Evolutionary conservation across 2,888 invertebrate genomes (phyloP).

Genomic region (Ophion ellenae): DNA sequence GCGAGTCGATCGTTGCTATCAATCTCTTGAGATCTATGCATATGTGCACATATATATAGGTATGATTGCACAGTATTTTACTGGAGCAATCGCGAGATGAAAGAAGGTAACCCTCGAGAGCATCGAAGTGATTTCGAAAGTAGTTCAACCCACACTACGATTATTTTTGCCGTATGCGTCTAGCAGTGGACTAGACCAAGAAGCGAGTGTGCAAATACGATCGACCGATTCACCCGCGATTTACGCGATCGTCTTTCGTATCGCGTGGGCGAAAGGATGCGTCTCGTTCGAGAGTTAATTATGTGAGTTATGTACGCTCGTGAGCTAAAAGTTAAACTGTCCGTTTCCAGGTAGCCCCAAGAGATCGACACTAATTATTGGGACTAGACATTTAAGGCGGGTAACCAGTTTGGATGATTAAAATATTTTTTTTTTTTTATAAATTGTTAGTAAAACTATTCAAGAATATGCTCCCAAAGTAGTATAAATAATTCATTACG

Average conservation of each 20-base stretch:
- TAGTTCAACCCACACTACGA: conserved; percentile 26
- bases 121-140: conserved; percentile 61
- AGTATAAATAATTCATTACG: too few species aligned
- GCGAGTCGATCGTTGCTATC: conserved; percentile 17
- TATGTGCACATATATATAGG: neutral
- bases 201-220: conserved; percentile 46
- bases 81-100: conserved; percentile 49
- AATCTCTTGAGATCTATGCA: conserved; percentile 38
- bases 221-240: conserved; percentile 33
- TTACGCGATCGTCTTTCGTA: conserved; percentile 16
- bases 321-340: neutral
- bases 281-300: neutral
- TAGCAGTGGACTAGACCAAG: conserved; percentile 20
- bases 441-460: too few species aligned
- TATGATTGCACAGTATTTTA: conserved; percentile 22
- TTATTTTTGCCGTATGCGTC: neutral
- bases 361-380: neutral
- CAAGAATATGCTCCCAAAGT: too few species aligned
- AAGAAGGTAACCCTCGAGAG: conserved; percentile 35
- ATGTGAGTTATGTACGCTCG: neutral
- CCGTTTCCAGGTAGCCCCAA: neutral
- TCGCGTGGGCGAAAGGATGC: conserved; percentile 40
- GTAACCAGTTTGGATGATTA: too few species aligned
- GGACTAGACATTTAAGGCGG: too few species aligned
- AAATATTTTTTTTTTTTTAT: too few species aligned